phyloP scores from a whole-genome alignment of 2,113 vertebrate species.

The Meleagris gallopavo region DNA sequence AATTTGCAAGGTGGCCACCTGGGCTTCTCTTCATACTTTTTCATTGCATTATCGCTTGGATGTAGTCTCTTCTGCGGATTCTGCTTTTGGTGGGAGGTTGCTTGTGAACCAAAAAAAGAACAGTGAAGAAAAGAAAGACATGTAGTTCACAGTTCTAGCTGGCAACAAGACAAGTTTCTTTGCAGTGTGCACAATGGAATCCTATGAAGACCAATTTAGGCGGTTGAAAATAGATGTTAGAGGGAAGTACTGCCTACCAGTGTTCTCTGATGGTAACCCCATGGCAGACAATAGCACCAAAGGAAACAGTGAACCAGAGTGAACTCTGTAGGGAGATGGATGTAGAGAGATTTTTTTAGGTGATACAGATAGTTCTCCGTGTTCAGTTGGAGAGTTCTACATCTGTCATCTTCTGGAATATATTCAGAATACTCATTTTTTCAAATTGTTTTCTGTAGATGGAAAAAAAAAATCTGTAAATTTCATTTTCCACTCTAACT shows the following conservation, averaged over 20 bases:
- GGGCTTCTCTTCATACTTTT: conserved; percentile 86
- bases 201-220: conserved; percentile 86
- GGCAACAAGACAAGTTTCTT: conserved; percentile 85
- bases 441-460: not conserved
- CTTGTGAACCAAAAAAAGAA: conserved; percentile 84
- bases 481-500: not conserved
- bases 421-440: conserved; percentile 12
- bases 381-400: conserved; percentile 52
- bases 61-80: conserved; percentile 85
- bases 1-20: conserved; percentile 88
- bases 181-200: conserved; percentile 84
- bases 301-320: conserved; percentile 72
- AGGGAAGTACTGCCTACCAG: conserved; percentile 81
- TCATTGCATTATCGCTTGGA: conserved; percentile 86
- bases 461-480: not conserved
- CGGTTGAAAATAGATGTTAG: conserved; percentile 81
- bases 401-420: conserved; percentile 41
- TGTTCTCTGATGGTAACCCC: conserved; percentile 78
- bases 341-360: conserved; percentile 65
- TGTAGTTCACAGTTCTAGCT: conserved; percentile 82
- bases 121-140: conserved; percentile 85
- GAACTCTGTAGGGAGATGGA: conserved; percentile 72
- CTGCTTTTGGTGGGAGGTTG: conserved; percentile 86
- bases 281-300: conserved; percentile 78
- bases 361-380: conserved; percentile 62